A percentile compares a stretch with the other conserved stretches of the same genome.
Evolutionary conservation across 2,888 invertebrate species (phyloP).

Genomic region (Drosophila anomelani): DNA sequence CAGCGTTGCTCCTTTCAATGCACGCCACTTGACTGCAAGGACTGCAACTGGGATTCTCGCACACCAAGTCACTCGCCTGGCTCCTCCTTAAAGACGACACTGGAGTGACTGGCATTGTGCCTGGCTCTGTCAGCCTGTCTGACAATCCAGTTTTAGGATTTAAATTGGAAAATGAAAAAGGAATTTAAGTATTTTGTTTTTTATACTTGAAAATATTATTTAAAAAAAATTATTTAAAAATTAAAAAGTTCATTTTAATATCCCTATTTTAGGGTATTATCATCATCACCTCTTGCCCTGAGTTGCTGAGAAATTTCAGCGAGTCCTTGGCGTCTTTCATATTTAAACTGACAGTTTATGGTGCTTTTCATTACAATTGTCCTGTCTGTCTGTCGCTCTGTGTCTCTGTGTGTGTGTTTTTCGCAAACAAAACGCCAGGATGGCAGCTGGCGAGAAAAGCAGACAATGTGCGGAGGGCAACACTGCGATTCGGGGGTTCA

Average conservation of each 20-base stretch:
- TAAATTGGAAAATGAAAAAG: not conserved
- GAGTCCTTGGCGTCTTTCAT: conserved; percentile 59
- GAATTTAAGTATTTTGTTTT: not conserved
- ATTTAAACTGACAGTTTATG: conserved; percentile 80
- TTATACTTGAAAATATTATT: not conserved
- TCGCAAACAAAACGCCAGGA: conserved; percentile 61
- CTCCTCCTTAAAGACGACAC: conserved; percentile 20
- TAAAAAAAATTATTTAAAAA: not conserved
- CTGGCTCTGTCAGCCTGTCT: conserved; percentile 4
- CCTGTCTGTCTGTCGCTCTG: conserved; percentile 50
- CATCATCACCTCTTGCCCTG: not conserved
- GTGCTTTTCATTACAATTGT: conserved; percentile 77
- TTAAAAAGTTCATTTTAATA: not conserved
- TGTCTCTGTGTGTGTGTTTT: conserved; percentile 66
- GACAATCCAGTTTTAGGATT: not conserved
- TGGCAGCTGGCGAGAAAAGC: conserved; percentile 21
- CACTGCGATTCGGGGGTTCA: conserved; percentile 9
- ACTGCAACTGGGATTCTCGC: conserved; percentile 13
- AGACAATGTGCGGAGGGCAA: conserved; percentile 8
- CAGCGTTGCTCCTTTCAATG: conserved; percentile 51
- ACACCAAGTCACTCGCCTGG: conserved; percentile 1
- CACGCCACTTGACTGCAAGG: conserved; percentile 50
- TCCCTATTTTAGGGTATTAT: not conserved
- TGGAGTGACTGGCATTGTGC: conserved; percentile 14
- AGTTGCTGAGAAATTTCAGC: conserved; percentile 1